Percentiles rank a stretch among this genome's conserved stretches.
phyloP scores from a whole-genome alignment of 1,140 invertebrate genomes.

The Aporrectodea caliginosa region DNA sequence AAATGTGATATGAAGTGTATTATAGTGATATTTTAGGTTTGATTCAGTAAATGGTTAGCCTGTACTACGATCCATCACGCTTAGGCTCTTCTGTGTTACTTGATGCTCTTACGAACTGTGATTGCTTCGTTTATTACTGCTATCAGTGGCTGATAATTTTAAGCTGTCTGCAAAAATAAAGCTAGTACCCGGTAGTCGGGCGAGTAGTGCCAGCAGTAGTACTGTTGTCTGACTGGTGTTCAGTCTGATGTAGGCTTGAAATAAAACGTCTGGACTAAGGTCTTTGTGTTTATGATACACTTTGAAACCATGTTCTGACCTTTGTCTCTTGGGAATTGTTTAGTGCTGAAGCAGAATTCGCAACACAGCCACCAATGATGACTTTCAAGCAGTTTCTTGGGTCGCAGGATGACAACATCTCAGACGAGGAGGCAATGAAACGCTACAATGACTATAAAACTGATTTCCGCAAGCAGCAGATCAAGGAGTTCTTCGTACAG shows the following conservation, averaged over 20 bases:
- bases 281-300: constrained; percentile 15
- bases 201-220: too few relatives aligned
- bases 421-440: constrained; percentile 91
- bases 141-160: too few relatives aligned
- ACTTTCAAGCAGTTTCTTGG: constrained; percentile 94
- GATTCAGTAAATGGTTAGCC: too few relatives aligned
- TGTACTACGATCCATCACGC: too few relatives aligned
- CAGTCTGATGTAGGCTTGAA: neutral
- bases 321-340: too few relatives aligned
- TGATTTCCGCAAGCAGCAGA: constrained; percentile 91
- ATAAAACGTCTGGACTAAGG: neutral
- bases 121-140: too few relatives aligned
- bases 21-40: too few relatives aligned
- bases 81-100: too few relatives aligned
- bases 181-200: too few relatives aligned
- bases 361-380: constrained; percentile 81
- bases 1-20: too few relatives aligned
- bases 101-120: too few relatives aligned
- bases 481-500: constrained; percentile 96
- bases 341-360: constrained; percentile 47
- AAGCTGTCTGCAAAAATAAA: neutral
- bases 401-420: constrained; percentile 94
- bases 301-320: neutral
- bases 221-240: neutral
- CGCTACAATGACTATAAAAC: constrained; percentile 99